phyloP scores from a whole-genome alignment of 2,113 vertebrate genomes.

The Pica pica region DNA sequence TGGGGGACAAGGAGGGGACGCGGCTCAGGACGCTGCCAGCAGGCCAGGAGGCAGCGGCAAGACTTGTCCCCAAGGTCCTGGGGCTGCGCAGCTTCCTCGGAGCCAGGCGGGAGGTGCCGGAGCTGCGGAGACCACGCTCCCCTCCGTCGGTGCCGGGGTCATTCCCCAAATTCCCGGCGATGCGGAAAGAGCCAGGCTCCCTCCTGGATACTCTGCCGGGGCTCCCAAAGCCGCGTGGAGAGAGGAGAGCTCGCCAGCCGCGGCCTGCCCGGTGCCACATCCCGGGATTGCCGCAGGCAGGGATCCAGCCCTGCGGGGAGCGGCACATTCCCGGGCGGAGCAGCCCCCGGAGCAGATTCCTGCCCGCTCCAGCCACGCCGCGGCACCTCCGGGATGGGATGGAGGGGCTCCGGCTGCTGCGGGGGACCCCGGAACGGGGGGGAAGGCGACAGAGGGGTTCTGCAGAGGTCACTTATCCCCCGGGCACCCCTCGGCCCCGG shows the following conservation, averaged over 20 bases:
- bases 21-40: background rate
- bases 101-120: background rate
- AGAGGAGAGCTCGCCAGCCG: background rate
- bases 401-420: background rate
- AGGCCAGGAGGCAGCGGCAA: background rate
- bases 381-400: background rate
- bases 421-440: fast-evolving
- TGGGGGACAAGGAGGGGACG: background rate
- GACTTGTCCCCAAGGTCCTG: background rate
- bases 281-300: background rate
- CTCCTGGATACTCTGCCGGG: background rate
- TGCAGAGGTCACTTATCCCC: background rate
- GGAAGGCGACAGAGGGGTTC: background rate
- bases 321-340: background rate
- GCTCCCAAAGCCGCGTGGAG: background rate
- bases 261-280: background rate
- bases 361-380: fast-evolving
- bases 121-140: background rate
- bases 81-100: background rate
- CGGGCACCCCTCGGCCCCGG: fast-evolving
- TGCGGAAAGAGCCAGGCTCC: background rate
- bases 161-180: fast-evolving
- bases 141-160: background rate
- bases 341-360: background rate
- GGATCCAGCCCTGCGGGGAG: background rate